Conservation (phyloP, 2,113 vertebrate genomes). For the Bambusicola thoracicus region DNA sequence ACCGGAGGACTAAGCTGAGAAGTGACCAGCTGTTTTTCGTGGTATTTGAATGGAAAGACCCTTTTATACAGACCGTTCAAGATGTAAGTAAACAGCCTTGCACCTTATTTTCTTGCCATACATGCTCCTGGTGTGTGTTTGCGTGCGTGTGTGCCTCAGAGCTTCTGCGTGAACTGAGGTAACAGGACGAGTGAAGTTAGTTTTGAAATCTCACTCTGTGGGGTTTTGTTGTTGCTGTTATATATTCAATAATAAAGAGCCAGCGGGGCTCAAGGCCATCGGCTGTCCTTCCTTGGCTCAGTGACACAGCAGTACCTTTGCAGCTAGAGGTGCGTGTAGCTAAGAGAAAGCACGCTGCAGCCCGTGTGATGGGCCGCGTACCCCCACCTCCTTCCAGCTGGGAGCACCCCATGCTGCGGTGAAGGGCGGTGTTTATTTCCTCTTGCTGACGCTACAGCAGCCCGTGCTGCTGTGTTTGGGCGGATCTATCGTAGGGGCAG, state of each 20-base stretch:
- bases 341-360: not conserved
- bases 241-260: not conserved
- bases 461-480: too few species aligned
- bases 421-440: too few species aligned
- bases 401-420: too few species aligned
- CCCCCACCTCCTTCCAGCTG: too few species aligned
- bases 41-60: constrained; percentile 96
- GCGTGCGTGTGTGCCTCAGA: not conserved
- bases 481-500: too few species aligned
- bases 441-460: too few species aligned
- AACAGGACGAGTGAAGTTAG: not conserved
- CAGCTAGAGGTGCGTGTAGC: fast-evolving
- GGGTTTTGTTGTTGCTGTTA: not conserved
- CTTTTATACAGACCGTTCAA: constrained; percentile 92
- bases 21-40: constrained; percentile 91
- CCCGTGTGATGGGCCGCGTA: too few species aligned
- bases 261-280: not conserved
- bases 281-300: not conserved
- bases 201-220: not conserved
- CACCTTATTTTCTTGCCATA: not conserved
- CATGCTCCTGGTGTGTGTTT: fast-evolving
- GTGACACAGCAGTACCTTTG: not conserved
- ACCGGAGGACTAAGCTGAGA: constrained; percentile 58
- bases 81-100: constrained; percentile 79
- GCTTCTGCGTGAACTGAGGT: not conserved